Evolutionary conservation across 2,888 invertebrate species (phyloP).

Genomic region (Caenorhabditis sulstoni): DNA sequence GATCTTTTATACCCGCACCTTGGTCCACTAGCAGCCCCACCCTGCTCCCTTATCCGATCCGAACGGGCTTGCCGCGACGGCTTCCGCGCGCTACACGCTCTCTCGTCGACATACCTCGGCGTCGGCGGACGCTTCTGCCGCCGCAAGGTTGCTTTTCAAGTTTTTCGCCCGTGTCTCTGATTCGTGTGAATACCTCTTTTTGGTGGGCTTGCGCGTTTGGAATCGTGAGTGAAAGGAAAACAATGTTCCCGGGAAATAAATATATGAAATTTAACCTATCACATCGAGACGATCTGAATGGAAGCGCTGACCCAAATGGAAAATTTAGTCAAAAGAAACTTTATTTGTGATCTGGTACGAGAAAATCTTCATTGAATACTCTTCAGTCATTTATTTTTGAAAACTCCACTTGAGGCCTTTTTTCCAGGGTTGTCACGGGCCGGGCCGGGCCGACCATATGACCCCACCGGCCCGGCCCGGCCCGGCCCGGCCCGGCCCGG

Average conservation of each 20-base stretch:
- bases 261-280: neutral
- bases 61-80: conserved; percentile 44
- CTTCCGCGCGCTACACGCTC: conserved; percentile 29
- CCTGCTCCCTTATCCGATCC: conserved; percentile 58
- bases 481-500: too few species aligned
- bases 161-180: conserved; percentile 27
- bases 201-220: neutral
- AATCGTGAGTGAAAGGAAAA: neutral
- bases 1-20: conserved; percentile 24
- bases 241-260: neutral
- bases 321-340: too few species aligned
- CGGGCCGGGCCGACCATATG: too few species aligned
- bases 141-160: conserved; percentile 25
- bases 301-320: too few species aligned
- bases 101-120: conserved; percentile 21
- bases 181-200: conserved; percentile 20
- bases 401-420: too few species aligned
- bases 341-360: too few species aligned
- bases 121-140: conserved; percentile 8
- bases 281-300: neutral
- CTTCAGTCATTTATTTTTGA: too few species aligned
- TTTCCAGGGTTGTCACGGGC: too few species aligned
- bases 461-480: too few species aligned
- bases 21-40: conserved; percentile 32
- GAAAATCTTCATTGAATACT: too few species aligned